phyloP scores from a whole-genome alignment of 2,797 vertebrate genomes.

The Sebastes umbrosus region DNA sequence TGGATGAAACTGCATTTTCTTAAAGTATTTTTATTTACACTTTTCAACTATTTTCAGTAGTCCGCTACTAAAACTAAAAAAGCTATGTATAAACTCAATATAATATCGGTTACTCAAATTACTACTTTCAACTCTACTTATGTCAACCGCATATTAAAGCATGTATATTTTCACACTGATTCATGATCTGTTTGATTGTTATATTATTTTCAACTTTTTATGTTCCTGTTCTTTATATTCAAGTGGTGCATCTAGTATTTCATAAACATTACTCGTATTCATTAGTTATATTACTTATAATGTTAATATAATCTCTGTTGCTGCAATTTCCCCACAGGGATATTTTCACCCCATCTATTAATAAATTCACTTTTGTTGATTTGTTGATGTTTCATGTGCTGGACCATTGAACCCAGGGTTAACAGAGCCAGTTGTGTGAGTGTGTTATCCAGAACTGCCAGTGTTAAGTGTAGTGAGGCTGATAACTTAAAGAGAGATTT shows the following conservation, averaged over 20 bases:
- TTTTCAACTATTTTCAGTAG: background rate
- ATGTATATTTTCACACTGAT: background rate
- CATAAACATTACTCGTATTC: background rate
- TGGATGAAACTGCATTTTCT: background rate
- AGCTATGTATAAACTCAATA: background rate
- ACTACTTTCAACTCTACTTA: background rate
- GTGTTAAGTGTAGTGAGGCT: background rate
- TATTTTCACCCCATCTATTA: background rate
- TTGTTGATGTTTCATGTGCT: background rate
- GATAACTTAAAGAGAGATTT: background rate
- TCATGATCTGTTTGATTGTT: background rate
- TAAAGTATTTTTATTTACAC: background rate
- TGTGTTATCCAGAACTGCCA: background rate
- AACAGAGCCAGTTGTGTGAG: background rate
- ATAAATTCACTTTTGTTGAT: background rate
- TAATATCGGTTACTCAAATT: background rate
- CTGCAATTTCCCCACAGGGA: background rate
- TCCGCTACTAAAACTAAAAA: slow-evolving; percentile 1
- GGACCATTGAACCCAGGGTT: background rate
- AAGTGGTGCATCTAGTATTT: background rate
- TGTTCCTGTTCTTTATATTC: background rate
- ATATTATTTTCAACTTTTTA: background rate
- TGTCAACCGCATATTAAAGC: background rate
- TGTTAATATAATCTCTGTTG: background rate
- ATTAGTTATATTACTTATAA: background rate